Evolutionary conservation across 2,797 vertebrate genomes (phyloP).

Genomic region (Yasuhikotakia modesta): DNA sequence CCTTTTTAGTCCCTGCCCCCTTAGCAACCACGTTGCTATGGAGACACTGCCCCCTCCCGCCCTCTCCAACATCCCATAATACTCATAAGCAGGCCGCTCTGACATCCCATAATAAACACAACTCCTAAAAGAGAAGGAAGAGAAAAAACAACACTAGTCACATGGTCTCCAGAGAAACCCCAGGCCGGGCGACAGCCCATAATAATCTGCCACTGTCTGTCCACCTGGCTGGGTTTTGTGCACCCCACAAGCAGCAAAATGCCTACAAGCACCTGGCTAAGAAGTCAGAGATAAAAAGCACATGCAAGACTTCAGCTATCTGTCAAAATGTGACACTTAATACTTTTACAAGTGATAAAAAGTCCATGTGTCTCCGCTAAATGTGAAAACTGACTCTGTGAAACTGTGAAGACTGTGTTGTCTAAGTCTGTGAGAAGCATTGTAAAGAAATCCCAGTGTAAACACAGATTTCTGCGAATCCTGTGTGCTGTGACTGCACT

Average conservation of each 20-base stretch:
- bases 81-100: conserved; percentile 69
- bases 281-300: neutral
- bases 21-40: conserved; percentile 82
- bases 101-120: conserved; percentile 84
- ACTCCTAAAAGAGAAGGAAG: conserved; percentile 76
- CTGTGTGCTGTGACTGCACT: neutral
- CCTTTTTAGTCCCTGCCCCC: conserved; percentile 78
- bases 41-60: conserved; percentile 71
- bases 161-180: conserved; percentile 81
- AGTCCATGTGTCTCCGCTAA: neutral
- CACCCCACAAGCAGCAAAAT: conserved; percentile 58
- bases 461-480: conserved; percentile 2
- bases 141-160: conserved; percentile 64
- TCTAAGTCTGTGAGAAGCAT: neutral
- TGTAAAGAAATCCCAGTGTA: neutral
- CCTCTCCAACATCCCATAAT: conserved; percentile 80
- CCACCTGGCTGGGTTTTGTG: conserved; percentile 68
- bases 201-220: conserved; percentile 70
- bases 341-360: neutral
- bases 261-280: conserved; percentile 20
- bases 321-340: conserved; percentile 21
- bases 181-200: conserved; percentile 81
- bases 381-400: neutral
- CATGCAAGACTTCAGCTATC: neutral
- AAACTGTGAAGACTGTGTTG: no score